Base-by-base conservation (phyloP, 2,888 invertebrate species). In the Stegophylla sp. region DNA sequence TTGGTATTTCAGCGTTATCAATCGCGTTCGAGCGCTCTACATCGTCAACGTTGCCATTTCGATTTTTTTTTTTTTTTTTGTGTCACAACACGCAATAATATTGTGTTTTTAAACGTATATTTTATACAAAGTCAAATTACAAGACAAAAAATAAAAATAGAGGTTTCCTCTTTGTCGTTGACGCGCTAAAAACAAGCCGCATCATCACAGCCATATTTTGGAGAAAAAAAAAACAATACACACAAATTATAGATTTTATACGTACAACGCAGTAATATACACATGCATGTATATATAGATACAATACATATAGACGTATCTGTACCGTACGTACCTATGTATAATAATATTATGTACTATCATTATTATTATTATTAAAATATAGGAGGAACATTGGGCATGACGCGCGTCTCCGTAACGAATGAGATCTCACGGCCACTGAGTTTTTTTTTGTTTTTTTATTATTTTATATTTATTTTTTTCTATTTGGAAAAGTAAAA, bases 201-300 rank as follows among this genome's bases (percentile, higher is more conserved):
- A 69, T 79, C 77, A 48, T 79, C 77, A 79, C 77, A 79, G 77
- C 77, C 77, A 79, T 69, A 61, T 61, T 77, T 77, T 48, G 76
- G 17, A 53, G 66, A 13, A 7, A 41, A 67, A 66, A 66, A 43
- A 67, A 43, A 41, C 41, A 64, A 45, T 48, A 67, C 7, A 45
- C n/a, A 43, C n/a, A 67, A 64, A 64, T n/a, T 5, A 43, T 69
- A 69, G 5, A 43, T 43, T 13, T 51, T 34, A 34, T 7, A 34
- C 34, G 28, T 53, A 53, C 64, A 56, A 61, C 17, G 26, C 34
- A 73, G 45, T 76, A 53, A 66, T 26, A 76, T 34, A 15, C 23
- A 64, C 12, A 64, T 51, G 41, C 75, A 23, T 15, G 64, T 43
- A 26, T 48, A n/a, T n/a, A n/a, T n/a, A n/a, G n/a, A n/a, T n/a